Evolutionary conservation across 2,888 invertebrate species (phyloP).

Genomic region (Gortyna flavago): DNA sequence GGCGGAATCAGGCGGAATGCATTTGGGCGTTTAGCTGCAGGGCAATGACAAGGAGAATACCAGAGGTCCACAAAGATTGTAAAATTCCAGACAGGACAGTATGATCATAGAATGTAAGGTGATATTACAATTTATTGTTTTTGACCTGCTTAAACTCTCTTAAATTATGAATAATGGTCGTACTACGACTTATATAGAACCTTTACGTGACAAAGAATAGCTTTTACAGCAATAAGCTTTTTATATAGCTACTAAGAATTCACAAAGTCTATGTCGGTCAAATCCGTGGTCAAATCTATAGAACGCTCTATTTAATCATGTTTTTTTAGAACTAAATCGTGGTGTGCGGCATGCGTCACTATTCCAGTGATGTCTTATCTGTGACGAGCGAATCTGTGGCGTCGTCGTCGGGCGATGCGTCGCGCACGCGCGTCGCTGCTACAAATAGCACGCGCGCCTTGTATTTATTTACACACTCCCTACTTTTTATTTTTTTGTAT

Average conservation of each 20-base stretch:
- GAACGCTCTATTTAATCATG: background rate
- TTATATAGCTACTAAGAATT: background rate
- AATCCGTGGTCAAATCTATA: background rate
- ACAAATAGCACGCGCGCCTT: constrained; percentile 84
- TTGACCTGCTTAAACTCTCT: background rate
- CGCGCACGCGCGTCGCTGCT: constrained; percentile 77
- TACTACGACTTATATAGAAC: background rate
- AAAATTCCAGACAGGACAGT: constrained; percentile 34
- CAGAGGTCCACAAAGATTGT: constrained; percentile 65
- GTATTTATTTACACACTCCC: constrained; percentile 83
- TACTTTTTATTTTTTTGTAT: constrained; percentile 72
- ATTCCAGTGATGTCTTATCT: constrained; percentile 66
- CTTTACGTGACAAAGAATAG: background rate
- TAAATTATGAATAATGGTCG: background rate
- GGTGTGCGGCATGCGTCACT: constrained; percentile 42
- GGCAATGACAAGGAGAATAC: constrained; percentile 69
- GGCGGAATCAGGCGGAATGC: constrained; percentile 67
- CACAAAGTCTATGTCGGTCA: constrained; percentile 5
- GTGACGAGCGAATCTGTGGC: constrained; percentile 64
- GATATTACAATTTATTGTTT: background rate
- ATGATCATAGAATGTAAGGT: background rate
- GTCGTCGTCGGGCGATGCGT: constrained; percentile 61
- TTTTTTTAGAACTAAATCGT: constrained; percentile 25
- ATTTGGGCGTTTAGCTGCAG: constrained; percentile 70
- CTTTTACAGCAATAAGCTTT: constrained; percentile 12